Evolutionary conservation across 2,113 vertebrate genomes (phyloP), one percentile per base, ranked within the genome.

Genomic region (Burhinus oedicnemus): DNA sequence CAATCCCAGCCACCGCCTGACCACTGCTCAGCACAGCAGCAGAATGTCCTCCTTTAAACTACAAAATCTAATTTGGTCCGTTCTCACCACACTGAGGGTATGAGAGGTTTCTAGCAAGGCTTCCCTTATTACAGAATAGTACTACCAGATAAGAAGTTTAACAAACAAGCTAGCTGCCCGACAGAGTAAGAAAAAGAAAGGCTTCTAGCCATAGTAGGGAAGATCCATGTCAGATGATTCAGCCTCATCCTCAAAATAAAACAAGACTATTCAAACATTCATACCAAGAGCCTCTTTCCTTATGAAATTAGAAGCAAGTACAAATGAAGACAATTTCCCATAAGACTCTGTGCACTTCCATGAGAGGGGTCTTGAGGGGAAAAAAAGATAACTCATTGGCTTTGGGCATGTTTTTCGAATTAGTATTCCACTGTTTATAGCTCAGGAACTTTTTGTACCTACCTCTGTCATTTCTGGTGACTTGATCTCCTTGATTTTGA

Each of bases 401-500:
- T 72, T 13, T 20, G 21, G 62, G 44, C 12, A 38, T 1, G 27
- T 21, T 75, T 62, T 19, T 47, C 36, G 58, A 25, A 65, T 27
- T 0, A 61, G 3, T 5, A 38, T 34, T 16, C 44, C 45, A 13
- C 20, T 64, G 30, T 51, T 70, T 13, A 40, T 40, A 78, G 40
- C 34, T 62, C 55, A 49, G 57, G 57, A 79, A 38, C 5, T 15
- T 78, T 68, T 6, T 54, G 49, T 74, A 92, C 51, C 72, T 97
- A 99, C 99, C 99, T 99, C 99, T 8, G 99, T 98, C 98, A 99
- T 98, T 97, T 99, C 99, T 13, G 99, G 99, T 69, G 99, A 99
- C 95, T 99, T 99, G 94, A 99, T 99, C 98, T 99, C 99, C 97
- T 99, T 99, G 96, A 99, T 99, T 94, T 99, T 99, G 97, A 99